Base-by-base conservation (phyloP, 2,113 vertebrate species). In the Platichthys stellatus region DNA sequence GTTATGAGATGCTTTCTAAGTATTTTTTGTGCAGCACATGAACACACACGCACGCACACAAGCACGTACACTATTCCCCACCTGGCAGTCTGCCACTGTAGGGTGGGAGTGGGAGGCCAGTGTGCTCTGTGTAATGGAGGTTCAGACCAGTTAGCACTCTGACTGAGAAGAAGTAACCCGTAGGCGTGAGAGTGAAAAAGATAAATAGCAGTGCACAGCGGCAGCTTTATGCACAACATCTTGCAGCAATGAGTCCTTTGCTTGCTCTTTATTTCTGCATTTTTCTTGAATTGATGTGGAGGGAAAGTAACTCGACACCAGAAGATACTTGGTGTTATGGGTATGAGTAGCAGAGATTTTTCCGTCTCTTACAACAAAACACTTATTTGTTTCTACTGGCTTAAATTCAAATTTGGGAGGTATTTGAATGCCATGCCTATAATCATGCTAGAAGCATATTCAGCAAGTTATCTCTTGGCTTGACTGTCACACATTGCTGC, bases 161-260 rank as follows among this genome's bases (percentile, higher is more conserved):
- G 63, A 72, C 63, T 65, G 63, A 73, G 71, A 56, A 76, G 65
- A 79, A 74, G 74, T 85, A 90, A 75, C n/a, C 82, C 61, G 86
- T 90, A 91, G 90, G 83, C 81, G 81, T 88, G 69, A 87, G 89
- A 92, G 89, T 86, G 79, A 85, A 81, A 88, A 86, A 84, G 72
- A 90, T 85, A 88, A 89, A 85, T 72, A 67, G 67, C 66, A 66
- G 70, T 54, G 38, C 64, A 59, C 68, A 38, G 71, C 20, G 15
- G 56, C 63, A 66, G 78, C 21, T 71, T 35, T 64, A n/a, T 67
- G 53, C 63, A 5, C 59, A 59, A 58, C 59, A 45, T 69, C 54
- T 67, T 63, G 45, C 31, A 54, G 63, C 17, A 58, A 5, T 31
- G 53, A 76, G 51, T 78, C 54, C 26, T 56, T 40, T 66, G n/a